Evolutionary conservation across 2,113 vertebrate species (phyloP), one percentile per base, ranked within the genome.

Genomic region (Prunella himalayana): DNA sequence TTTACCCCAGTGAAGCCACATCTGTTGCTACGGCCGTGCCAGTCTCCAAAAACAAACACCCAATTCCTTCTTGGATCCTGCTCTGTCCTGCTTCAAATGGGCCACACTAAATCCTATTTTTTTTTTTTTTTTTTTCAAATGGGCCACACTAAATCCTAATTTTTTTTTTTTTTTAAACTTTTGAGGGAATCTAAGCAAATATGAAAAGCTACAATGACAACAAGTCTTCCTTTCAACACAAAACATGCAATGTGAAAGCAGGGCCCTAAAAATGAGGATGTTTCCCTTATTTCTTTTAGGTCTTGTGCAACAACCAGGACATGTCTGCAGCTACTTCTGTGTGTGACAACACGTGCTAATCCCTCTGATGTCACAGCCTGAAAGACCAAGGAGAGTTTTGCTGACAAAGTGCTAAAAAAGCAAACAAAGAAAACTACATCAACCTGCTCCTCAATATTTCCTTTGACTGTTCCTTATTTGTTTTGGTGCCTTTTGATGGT

Each of bases 1-100:
- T 92, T 21, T 61, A 51, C 51, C 47, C 47, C 69, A 53, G 71
- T 39, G 71, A 88, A 93, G 50, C 66, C 66, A 61, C 95, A 77
- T 57, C 84, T 92, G 79, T 86, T 82, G 79, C 91, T 88, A 66
- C 68, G 82, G 75, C 76, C 13, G 1, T n/a, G 69, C 30, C 71
- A 72, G 82, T 86, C 82, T 95, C 93, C 82, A 83, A 90, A 92
- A 95, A 87, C 82, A 95, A 93, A 82, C 11, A 77, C 31, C 47
- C 8, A 70, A 47, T 41, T 71, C 82, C 54, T 91, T 28, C 47
- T 71, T 28, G 27, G 82, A 47, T 54, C 56, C 82, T 94, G 87
- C 56, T 50, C 89, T 70, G 50, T 25, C 77, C 71, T 79, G 71
- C 47, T 80, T 33, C 79, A 14, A 69, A 77, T 0, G 4, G 44